These are phyloP conservation scores for Merodon equestris DNA, from an alignment of 2,888 invertebrate genomes.

Conservation along the genomic window DNA sequence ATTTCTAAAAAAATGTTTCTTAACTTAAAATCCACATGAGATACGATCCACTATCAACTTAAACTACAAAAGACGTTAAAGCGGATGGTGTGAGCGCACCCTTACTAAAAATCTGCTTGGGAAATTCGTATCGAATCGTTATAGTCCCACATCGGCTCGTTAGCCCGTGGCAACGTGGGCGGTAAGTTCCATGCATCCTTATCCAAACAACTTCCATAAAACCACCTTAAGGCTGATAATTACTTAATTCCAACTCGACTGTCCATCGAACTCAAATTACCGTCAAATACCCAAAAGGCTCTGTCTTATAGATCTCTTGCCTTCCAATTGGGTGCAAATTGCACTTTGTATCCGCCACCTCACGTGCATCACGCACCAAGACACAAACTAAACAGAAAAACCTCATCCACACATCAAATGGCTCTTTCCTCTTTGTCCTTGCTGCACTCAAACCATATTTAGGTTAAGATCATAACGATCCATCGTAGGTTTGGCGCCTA, in stretches of 20 bases:
- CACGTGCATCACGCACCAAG: conserved; percentile 21
- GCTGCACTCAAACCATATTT: conserved; percentile 34
- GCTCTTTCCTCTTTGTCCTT: not conserved
- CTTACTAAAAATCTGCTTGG: too few relatives aligned
- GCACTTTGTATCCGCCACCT: conserved; percentile 3
- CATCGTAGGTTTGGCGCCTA: conserved; percentile 42
- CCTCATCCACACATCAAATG: conserved; percentile 1
- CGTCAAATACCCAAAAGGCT: not conserved
- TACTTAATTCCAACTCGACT: conserved; percentile 15
- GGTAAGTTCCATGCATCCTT: not conserved
- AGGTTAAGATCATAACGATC: conserved; percentile 61
- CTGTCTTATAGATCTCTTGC: conserved; percentile 19
- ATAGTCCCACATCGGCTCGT: too few relatives aligned
- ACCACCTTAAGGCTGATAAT: conserved; percentile 24
- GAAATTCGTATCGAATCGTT: too few relatives aligned
- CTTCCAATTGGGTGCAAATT: conserved; percentile 38
- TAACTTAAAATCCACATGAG: too few relatives aligned
- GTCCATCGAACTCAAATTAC: too few relatives aligned
- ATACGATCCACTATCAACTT: too few relatives aligned
- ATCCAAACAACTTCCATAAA: not conserved
- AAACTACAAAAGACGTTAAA: too few relatives aligned
- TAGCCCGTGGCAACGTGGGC: too few relatives aligned
- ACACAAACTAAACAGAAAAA: not conserved
- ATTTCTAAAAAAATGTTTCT: too few relatives aligned
- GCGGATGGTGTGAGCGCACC: too few relatives aligned